Base-by-base conservation (phyloP, 2,888 invertebrate species). In the Marronus borbonicus region DNA sequence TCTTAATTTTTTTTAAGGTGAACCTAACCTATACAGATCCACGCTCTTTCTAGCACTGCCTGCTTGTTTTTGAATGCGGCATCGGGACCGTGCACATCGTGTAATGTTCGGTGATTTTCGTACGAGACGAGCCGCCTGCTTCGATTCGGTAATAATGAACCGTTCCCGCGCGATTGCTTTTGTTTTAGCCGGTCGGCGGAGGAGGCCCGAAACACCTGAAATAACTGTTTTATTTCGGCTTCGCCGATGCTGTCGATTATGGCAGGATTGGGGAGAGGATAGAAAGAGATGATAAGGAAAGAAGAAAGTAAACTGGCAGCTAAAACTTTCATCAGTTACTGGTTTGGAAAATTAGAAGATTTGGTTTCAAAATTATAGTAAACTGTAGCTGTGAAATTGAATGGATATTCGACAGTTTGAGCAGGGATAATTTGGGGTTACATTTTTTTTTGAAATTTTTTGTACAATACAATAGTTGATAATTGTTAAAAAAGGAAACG, bases 1-100 rank as follows among this genome's bases (percentile, higher is more conserved):
- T 44, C 44, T 44, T 1, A 44, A 44, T 44, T 12, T 12, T 12
- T 44, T 10, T 55, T 17, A 5, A 55, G 5, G 20, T 7, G 20
- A 20, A 20, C 20, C 55, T 55, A 55, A 55, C 55, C 55, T 20
- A 8, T 8, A 55, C 55, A 55, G 1, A 55, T 5, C 44, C n/a
- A 39, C 65, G 39, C 65, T 66, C 20, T 44, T 20, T 39, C 20
- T 44, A 20, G 1, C 78, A 60, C 76, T 80, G 52, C 81, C 80
- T 79, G 81, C 79, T 81, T 81, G 82, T 80, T 81, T 83, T 82
- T 76, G 79, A 82, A 82, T 84, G 82, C 82, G 81, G 75, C 75
- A 66, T 62, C 65, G 20, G 65, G 14, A 24, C 49, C 10, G n/a
- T 14, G 28, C 20, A 14, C 50, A 28, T 49, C 68, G 68, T 65